Percentiles rank a stretch among this genome's conserved stretches.
phyloP scores from a whole-genome alignment of 2,888 invertebrate genomes.

The Nephrocerus scutellatus region DNA sequence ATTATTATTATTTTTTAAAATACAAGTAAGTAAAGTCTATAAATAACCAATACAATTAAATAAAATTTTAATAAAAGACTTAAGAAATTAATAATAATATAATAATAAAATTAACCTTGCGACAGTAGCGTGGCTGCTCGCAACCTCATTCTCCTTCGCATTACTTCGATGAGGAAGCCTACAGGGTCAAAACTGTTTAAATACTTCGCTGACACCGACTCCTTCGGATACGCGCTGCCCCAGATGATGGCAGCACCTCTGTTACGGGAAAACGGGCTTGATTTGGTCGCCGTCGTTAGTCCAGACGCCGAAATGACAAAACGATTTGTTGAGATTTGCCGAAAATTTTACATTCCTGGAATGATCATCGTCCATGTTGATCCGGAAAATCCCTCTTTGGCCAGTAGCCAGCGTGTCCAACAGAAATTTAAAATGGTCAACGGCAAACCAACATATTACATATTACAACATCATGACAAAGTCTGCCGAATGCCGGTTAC shows the following conservation, averaged over 20 bases:
- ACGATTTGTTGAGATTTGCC: conserved; percentile 24
- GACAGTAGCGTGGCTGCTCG: conserved; percentile 77
- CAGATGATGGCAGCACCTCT: conserved; percentile 31
- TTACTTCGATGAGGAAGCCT: conserved; percentile 48
- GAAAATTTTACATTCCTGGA: conserved; percentile 29
- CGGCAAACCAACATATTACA: conserved; percentile 27
- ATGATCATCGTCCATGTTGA: conserved; percentile 26
- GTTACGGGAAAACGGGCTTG: conserved; percentile 26
- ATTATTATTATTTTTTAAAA: too few species aligned
- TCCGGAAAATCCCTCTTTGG: conserved; percentile 17
- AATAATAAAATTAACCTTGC: too few species aligned
- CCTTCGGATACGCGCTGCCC: conserved; percentile 30
- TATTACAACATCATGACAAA: conserved; percentile 30
- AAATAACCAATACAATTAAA: too few species aligned
- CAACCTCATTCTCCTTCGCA: conserved; percentile 68
- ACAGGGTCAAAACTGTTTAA: conserved; percentile 23
- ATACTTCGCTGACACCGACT: conserved; percentile 22
- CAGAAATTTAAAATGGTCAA: conserved; percentile 29
- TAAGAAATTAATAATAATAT: too few species aligned
- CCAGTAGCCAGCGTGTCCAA: conserved; percentile 20
- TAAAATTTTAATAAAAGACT: too few species aligned
- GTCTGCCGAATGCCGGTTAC: conserved; percentile 30
- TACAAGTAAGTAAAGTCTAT: too few species aligned
- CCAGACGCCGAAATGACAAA: conserved; percentile 24
- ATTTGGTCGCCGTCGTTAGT: conserved; percentile 29